Evolutionary conservation across 2,113 vertebrate species (phyloP).

Genomic region (Montifringilla adamsi): DNA sequence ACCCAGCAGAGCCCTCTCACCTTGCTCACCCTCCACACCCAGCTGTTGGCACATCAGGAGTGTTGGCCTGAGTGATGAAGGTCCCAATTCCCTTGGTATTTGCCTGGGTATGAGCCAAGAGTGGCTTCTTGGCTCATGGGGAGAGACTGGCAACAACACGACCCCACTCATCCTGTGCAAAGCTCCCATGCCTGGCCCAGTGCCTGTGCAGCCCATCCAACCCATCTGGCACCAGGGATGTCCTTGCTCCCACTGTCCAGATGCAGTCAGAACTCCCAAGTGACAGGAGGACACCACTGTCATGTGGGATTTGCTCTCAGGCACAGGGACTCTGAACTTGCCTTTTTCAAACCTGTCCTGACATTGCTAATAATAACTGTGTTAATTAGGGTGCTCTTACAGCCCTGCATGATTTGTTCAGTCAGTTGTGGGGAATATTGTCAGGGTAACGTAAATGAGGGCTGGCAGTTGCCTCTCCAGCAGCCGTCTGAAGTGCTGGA

Average conservation of each 20-base stretch:
- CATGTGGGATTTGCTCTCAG: neutral
- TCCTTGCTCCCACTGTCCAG: neutral
- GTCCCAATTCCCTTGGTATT: neutral
- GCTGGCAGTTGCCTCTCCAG: neutral
- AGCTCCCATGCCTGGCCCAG: neutral
- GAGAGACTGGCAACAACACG: neutral
- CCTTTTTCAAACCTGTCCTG: conserved; percentile 19
- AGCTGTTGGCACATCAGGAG: neutral
- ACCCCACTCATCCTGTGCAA: accelerated
- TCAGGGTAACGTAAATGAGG: neutral
- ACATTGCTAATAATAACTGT: conserved; percentile 1
- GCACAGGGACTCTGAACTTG: neutral
- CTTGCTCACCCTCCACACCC: neutral
- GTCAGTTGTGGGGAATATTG: neutral
- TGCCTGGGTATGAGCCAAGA: neutral
- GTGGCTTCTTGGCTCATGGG: neutral
- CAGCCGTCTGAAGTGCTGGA: neutral
- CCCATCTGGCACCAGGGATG: neutral
- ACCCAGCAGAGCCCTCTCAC: neutral
- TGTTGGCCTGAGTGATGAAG: neutral
- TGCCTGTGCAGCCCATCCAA: neutral
- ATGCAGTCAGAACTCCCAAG: accelerated
- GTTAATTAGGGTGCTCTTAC: conserved; percentile 19
- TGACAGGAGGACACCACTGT: neutral
- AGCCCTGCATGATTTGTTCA: neutral